Conservation (phyloP, 2,797 vertebrate genomes). For the Halcyon leucocephala region DNA sequence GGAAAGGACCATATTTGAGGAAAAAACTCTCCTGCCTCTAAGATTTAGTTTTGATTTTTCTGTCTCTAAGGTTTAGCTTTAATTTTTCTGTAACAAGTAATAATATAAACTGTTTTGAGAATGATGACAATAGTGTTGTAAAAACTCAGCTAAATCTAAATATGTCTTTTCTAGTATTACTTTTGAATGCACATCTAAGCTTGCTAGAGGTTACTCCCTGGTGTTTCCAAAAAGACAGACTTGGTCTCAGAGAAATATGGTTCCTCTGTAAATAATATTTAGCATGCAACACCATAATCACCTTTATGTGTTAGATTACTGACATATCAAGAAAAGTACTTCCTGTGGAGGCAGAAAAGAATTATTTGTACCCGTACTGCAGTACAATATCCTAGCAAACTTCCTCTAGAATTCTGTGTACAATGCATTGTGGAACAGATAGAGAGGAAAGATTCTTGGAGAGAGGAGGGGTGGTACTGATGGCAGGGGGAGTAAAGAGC, state of each 20-base stretch:
- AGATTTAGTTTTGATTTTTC: background rate
- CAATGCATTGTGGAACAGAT: background rate
- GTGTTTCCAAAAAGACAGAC: background rate
- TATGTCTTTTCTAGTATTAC: background rate
- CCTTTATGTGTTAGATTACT: background rate
- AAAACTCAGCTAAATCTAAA: background rate
- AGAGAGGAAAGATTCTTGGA: background rate
- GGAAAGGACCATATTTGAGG: background rate
- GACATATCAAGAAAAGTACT: background rate
- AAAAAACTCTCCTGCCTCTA: background rate
- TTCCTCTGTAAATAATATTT: background rate
- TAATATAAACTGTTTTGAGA: background rate
- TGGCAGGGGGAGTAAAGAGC: background rate
- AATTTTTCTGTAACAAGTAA: background rate
- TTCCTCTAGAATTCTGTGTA: background rate
- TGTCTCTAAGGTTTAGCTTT: background rate
- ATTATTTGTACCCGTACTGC: background rate
- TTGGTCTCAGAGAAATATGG: background rate
- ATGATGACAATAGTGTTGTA: rapidly evolving
- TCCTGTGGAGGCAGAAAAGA: background rate
- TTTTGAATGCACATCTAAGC: background rate
- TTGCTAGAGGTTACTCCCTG: background rate
- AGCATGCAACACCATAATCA: background rate
- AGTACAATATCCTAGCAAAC: background rate
- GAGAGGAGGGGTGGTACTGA: background rate